phyloP scores from a whole-genome alignment of 2,888 invertebrate species.

The Cheilosia variabilis region DNA sequence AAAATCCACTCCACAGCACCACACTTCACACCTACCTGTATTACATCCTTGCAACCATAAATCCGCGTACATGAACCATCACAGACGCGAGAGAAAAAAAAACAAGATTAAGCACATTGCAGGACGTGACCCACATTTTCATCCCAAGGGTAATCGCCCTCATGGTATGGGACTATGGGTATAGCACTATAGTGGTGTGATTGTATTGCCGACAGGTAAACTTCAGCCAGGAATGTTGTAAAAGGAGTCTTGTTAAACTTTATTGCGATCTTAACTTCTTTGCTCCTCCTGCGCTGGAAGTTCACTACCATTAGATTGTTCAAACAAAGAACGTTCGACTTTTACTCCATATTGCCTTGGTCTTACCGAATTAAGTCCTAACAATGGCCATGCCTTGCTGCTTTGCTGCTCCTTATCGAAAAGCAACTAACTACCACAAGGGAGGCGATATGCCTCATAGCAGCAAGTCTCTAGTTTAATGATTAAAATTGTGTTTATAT shows the following conservation, averaged over 20 bases:
- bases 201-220: constrained; percentile 29
- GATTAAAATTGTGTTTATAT: constrained; percentile 43
- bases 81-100: constrained; percentile 16
- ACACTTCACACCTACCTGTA: not conserved
- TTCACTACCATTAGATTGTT: constrained; percentile 41
- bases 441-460: constrained; percentile 4
- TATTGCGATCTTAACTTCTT: constrained; percentile 50
- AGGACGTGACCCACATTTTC: constrained; percentile 66
- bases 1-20: constrained; percentile 13
- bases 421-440: constrained; percentile 2
- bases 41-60: not conserved
- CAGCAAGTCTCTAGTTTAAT: constrained; percentile 11
- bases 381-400: constrained; percentile 5
- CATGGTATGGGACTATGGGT: not conserved
- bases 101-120: constrained; percentile 64
- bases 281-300: constrained; percentile 3
- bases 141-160: constrained; percentile 52
- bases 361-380: constrained; percentile 27
- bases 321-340: constrained; percentile 23
- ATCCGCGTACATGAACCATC: not conserved
- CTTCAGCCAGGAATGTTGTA: constrained; percentile 24
- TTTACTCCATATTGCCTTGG: not conserved
- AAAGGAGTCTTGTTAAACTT: constrained; percentile 45
- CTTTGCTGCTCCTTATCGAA: constrained; percentile 5
- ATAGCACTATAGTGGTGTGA: not conserved